Evolutionary conservation across 2,797 vertebrate genomes (phyloP).

Genomic region (Heteromormyrus szaboi): DNA sequence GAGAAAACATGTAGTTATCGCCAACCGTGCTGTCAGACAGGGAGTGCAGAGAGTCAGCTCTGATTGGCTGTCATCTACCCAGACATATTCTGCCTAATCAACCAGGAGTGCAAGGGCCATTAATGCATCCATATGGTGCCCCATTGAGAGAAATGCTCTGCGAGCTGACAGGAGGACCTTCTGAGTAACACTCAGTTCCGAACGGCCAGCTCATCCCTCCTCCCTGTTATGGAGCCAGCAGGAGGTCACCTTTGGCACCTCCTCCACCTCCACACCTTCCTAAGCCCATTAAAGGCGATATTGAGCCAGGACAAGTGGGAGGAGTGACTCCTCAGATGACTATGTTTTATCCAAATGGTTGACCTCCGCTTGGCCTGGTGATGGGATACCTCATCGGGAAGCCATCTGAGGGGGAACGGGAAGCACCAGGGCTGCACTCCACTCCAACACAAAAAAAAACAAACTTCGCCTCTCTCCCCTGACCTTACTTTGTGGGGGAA

Average conservation of each 20-base stretch:
- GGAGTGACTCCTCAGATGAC: neutral
- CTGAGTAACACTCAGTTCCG: neutral
- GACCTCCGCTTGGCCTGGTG: neutral
- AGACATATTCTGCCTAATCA: neutral
- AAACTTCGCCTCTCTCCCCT: neutral
- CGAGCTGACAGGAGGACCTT: neutral
- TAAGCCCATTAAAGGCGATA: neutral
- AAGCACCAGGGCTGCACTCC: neutral
- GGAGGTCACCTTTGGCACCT: neutral
- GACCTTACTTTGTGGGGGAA: neutral
- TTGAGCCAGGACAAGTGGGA: neutral
- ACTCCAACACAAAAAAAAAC: neutral
- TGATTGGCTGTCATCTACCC: constrained; percentile 6
- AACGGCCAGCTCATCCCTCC: neutral
- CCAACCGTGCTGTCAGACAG: constrained; percentile 1
- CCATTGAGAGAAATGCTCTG: neutral
- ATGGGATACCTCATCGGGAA: neutral
- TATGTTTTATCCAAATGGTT: neutral
- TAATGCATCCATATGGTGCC: neutral
- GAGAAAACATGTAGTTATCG: constrained; percentile 17
- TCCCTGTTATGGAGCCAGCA: neutral
- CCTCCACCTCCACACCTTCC: neutral
- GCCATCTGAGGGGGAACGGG: neutral
- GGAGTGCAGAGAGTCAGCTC: constrained; percentile 11
- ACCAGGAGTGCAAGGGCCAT: constrained; percentile 7